Conservation (phyloP, 2,113 vertebrate genomes). For the Thomomys bottae region DNA sequence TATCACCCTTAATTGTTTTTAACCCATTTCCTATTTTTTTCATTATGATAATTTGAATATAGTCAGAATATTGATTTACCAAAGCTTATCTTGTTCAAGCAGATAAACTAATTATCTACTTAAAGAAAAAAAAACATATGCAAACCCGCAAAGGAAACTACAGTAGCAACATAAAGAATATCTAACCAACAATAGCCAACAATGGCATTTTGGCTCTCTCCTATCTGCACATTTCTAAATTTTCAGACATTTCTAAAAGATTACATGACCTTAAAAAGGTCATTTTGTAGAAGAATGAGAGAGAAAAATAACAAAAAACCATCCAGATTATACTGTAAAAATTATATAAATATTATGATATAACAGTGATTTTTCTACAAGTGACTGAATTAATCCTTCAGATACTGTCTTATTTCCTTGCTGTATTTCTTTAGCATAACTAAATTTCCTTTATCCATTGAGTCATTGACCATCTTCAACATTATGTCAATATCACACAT, state of each 20-base stretch:
- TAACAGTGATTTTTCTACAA: conserved; percentile 3
- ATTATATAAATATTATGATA: not conserved
- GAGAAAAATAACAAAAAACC: conserved; percentile 16
- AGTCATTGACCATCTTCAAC: not conserved
- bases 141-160: not conserved
- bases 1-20: not conserved
- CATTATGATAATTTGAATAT: not conserved
- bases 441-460: not conserved
- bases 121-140: conserved; percentile 15
- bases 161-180: conserved; percentile 7
- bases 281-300: not conserved
- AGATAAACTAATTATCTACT: not conserved
- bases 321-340: not conserved
- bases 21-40: not conserved
- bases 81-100: not conserved
- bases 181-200: not conserved
- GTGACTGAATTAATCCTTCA: not conserved
- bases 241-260: not conserved
- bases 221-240: not conserved
- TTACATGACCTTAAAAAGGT: conserved; percentile 21
- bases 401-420: not conserved
- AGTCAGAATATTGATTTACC: not conserved
- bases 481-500: not conserved
- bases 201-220: not conserved
- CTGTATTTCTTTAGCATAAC: not conserved